Evolutionary conservation across 1,140 invertebrate genomes (phyloP), one percentile per base, ranked within the genome.

Genomic region (Formica exsecta): DNA sequence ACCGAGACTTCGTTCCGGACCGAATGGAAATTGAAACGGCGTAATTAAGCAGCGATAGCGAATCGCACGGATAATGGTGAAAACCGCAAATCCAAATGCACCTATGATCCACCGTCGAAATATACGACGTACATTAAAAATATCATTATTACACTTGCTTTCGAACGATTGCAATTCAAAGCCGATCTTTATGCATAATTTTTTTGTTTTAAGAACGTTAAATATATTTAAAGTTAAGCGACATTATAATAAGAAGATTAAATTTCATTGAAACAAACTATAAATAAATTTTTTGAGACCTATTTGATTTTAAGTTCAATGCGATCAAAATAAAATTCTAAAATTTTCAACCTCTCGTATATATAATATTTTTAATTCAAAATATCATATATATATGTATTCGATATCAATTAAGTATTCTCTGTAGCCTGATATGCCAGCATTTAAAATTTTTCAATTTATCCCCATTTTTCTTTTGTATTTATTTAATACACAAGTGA

Each of bases 1-100:
- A 85, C 73, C 87, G 80, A 85, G 79, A 87, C 81, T 87, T 89
- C 62, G 77, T 59, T 54, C n/a, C 79, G 29, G 6, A 11, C 25
- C 54, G 13, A 62, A 83, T 83, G 66, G 38, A 83, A 83, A 83
- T 73, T 62, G 68, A 83, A 68, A 83, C 68, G 66, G 68, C 41
- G 68, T 83, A 83, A 83, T 83, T 83, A 83, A 83, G 54, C 79
- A 57, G 79, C 41, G 68, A 73, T 74, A n/a, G 25, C 54, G 79
- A 73, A 83, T 70, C 79, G 68, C 79, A 74, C 8, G 25, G 36
- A 41, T 74, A 74, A 83, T 74, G 61, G 41, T 57, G 13, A 83
- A 83, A 83, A 54, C 79, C 79, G 29, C 79, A 62, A 83, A 59
- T 62, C 8, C 54, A 57, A 74, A 73, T 73, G 25, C 54, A 59